A percentile compares a stretch with the other conserved stretches of the same genome.
Evolutionary conservation across 2,113 vertebrate genomes (phyloP).

Genomic region (Corvus hawaiiensis): DNA sequence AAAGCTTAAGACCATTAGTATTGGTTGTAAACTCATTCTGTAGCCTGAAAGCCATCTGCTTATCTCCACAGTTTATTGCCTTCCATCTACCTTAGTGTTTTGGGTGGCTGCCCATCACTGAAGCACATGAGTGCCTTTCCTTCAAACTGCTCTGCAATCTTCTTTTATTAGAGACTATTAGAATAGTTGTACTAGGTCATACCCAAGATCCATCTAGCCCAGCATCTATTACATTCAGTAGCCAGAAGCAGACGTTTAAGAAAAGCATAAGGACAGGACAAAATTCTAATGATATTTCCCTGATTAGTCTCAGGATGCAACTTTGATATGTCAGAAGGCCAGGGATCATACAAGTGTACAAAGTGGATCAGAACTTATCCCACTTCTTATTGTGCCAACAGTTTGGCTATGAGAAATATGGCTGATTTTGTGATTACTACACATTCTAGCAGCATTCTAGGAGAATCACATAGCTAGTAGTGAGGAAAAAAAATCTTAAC

Average conservation of each 20-base stretch:
- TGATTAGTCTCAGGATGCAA: neutral
- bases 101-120: neutral
- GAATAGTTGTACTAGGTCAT: neutral
- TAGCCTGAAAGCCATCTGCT: neutral
- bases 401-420: neutral
- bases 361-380: neutral
- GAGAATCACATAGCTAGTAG: neutral
- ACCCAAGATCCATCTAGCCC: neutral
- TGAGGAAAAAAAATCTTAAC: neutral
- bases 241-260: neutral
- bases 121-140: neutral
- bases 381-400: neutral
- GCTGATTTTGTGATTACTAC: neutral
- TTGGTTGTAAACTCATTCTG: neutral
- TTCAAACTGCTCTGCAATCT: neutral
- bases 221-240: neutral
- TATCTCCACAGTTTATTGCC: constrained; percentile 10
- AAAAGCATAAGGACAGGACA: neutral
- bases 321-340: neutral
- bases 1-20: neutral
- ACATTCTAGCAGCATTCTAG: neutral
- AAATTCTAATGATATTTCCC: neutral
- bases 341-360: neutral
- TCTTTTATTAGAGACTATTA: neutral
- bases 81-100: constrained; percentile 5